Evolutionary conservation across 2,797 vertebrate species (phyloP), one percentile per base, ranked within the genome.

Genomic region (Sebastes trivittatus): DNA sequence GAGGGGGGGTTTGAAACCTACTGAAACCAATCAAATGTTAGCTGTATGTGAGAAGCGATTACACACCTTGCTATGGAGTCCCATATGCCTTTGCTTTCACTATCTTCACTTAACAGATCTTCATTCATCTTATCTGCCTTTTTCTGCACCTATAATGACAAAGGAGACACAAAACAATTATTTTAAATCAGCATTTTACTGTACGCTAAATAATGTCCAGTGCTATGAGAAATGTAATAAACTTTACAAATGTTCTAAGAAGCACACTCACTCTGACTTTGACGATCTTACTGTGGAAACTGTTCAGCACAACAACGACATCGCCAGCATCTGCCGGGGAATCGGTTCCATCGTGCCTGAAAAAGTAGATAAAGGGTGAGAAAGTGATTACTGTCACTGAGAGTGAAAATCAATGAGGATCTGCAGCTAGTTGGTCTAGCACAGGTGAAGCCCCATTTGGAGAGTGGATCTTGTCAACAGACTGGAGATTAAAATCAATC

Each of bases 241-340:
- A 63, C 20, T 63, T n/a, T 5, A 27, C 5, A 59, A 20, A 34
- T n/a, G 22, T 30, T 34, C 7, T 36, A 13, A 49, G 9, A 75
- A 86, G 66, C 78, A 94, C 93, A 96, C 97, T 84, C 82, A 99
- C 98, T 89, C 97, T 94, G 84, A 99, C 94, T 97, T 97, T 97
- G 93, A 99, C 96, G 85, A 97, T 97, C 93, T 98, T 99, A 94
- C 97, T 98, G 93, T 97, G 97, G 93, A 99, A 99, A 89, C 95
- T 98, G 91, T 96, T 97, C 76, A 99, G 91, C 23, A 98, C 93
- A 25, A 98, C 96, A 9, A 94, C 83, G 72, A 98, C 93, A 22
- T 98, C 95, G 49, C 91, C 93, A 11, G 92, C 80, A 55, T 96
- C 95, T 59, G 92, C 87, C 20, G 95, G 91, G 60, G 98, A 99